Evolutionary conservation across 1,140 invertebrate species (phyloP), one percentile per base, ranked within the genome.

Genomic region (Acromyrmex charruanus): DNA sequence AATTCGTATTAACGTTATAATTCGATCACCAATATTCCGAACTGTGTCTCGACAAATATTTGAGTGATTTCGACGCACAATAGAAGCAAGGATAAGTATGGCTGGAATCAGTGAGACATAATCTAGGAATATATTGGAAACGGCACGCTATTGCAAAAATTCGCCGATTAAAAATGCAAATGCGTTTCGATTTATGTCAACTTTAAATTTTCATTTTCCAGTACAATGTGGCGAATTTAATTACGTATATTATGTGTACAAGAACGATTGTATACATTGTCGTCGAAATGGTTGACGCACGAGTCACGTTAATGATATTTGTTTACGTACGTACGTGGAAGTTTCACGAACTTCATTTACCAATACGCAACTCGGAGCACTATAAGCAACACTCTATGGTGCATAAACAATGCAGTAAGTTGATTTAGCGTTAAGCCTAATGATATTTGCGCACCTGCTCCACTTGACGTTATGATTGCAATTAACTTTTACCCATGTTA

Each of bases 401-500:
- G 71, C 49, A 85, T 85, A 85, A 85, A 85, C 82, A 85, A 85
- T 85, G 74, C 49, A 21, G 49, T 59, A 79, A 66, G 59, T 79
- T 85, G 71, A 79, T 85, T 79, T 58, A 85, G 75, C 74, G 75
- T 79, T 85, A 85, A 77, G 82, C 75, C 71, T 85, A 79, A 85
- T 85, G 71, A 85, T 79, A 85, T 85, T 85, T 85, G 61, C 28
- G 18, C 63, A 79, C 16, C 74, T 77, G 59, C 59, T 21, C 16
- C 51, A 21, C 6, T 3, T 65, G 49, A 63, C 55, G 4, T 51
- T 63, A 44, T 49, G 25, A 74, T 39, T 51, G 51, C 25, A 51
- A 84, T 75, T 51, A 28, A 25, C 39, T 25, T 72, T 71, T 49
- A 39, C 21, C 35, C 25, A 49, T 14, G 1, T 74, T 9, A 53